Base-by-base conservation (phyloP, 2,113 vertebrate genomes). In the Ophiodon elongatus region DNA sequence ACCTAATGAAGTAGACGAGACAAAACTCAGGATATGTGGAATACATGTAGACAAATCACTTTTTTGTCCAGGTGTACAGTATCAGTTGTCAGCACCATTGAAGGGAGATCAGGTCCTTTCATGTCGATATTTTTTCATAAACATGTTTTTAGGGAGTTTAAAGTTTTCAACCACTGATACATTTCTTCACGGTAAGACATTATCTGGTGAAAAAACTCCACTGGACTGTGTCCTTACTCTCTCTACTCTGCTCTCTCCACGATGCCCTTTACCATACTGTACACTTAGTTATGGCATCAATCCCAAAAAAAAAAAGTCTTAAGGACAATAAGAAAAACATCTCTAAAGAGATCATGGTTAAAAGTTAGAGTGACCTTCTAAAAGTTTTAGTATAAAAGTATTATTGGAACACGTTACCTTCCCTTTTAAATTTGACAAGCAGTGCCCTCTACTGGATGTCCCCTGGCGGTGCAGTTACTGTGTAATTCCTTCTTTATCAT, bases 371-470 rank as follows among this genome's bases (percentile, higher is more conserved):
- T 64, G 45, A 56, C 56, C 64, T 33, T 14, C 25, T n/a, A 7
- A 74, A n/a, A 33, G 2, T 35, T 1, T 4, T 15, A 2, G 10
- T 52, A 8, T 52, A 8, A 39, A 29, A 3, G 6, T 9, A 1
- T 45, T 3, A 31, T 14, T 60, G 1, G 9, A 31, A 31, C 5
- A 8, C 37, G 8, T n/a, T 6, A n/a, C 11, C 5, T 2, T 6
- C 4, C 33, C 27, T 35, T 78, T 60, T 17, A 69, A 68, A 6
- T 68, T 47, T 73, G 31, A 25, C 19, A 11, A 43, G 21, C 59
- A 85, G 37, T 2, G 70, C 8, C 85, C 78, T 82, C 92, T 86
- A 27, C 43, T 83, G 91, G 85, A 66, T 2, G 6, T 39, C 0
- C 0, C 9, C 1, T 41, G 9, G 0, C 4, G 11, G 29, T 82